Conservation (phyloP, 2,888 invertebrate genomes). For the Ischnura elegans region DNA sequence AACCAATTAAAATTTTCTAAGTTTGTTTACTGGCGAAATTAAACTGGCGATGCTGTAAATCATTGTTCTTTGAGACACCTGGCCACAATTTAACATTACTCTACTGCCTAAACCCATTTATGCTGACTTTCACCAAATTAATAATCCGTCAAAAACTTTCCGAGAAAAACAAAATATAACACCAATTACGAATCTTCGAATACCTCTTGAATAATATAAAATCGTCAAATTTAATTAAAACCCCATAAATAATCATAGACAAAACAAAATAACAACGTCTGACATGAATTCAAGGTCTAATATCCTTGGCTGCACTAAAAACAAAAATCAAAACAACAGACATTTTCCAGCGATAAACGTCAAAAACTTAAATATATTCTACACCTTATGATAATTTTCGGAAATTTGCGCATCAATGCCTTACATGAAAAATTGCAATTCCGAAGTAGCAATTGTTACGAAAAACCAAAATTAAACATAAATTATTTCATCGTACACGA, state of each 20-base stretch:
- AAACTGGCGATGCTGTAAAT: too few species aligned
- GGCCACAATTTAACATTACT: too few species aligned
- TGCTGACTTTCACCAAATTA: too few species aligned
- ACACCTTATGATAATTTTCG: not conserved
- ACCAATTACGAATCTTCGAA: not conserved
- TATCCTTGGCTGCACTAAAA: not conserved
- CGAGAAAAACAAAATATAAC: not conserved
- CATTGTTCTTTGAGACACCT: too few species aligned
- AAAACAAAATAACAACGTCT: not conserved
- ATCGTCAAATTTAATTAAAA: not conserved
- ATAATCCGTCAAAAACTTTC: not conserved
- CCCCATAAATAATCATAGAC: not conserved
- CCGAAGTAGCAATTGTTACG: not conserved
- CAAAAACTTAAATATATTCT: not conserved
- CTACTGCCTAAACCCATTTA: too few species aligned
- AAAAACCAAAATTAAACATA: not conserved
- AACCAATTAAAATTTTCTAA: too few species aligned
- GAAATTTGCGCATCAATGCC: too few species aligned
- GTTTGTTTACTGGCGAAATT: too few species aligned
- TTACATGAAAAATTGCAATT: not conserved
- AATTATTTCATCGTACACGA: not conserved
- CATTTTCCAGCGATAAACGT: not conserved
- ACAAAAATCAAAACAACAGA: not conserved
- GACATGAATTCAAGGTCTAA: not conserved
- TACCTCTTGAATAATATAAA: not conserved